Evolutionary conservation across 2,888 invertebrate species (phyloP), one percentile per base, ranked within the genome.

Genomic region (Listrodromus nycthemerus): DNA sequence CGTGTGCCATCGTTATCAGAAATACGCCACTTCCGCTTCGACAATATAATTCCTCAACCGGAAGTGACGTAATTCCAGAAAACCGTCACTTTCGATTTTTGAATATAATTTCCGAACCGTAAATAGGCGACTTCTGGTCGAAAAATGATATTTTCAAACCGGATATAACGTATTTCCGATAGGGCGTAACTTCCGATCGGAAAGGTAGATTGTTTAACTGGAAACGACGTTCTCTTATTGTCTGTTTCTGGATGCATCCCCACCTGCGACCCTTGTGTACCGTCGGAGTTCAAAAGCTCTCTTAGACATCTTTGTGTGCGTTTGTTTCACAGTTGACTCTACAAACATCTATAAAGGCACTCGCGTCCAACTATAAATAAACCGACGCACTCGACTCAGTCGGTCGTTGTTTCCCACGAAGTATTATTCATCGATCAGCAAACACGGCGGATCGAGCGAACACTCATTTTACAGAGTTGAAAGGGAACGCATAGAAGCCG

Each of bases 321-420:
- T 74, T 74, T 33, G 55, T 48, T 48, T 58, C 33, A 33, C 52
- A 67, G 67, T 80, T 74, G 55, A 67, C 80, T 74, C 67, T 58
- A 48, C 73, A 73, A 73, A 67, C 73, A 80, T 27, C 27, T 61
- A 55, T 66, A 79, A 73, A 55, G 24, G 37, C 74, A 74, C 73
- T 80, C 74, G 80, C 71, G 45, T 66, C 58, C 27, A 16, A 63
- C 66, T 67, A 21, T 55, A 65, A 33, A 74, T 80, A 80, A 73
- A 66, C 66, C 19, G 80, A 50, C 55, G 58, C 73, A 66, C 73
- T 67, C 55, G 33, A 27, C 27, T 7, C 2, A 7, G 21, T 21
- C 65, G 7, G 30, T 45, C 30, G 63, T 48, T 33, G 37, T 24
- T 69, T 58, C 19, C n/a, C 16, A 61, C 37, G 33, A 41, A 48